phyloP scores from a whole-genome alignment of 1,140 invertebrate species.

The Bradysia coprophila region DNA sequence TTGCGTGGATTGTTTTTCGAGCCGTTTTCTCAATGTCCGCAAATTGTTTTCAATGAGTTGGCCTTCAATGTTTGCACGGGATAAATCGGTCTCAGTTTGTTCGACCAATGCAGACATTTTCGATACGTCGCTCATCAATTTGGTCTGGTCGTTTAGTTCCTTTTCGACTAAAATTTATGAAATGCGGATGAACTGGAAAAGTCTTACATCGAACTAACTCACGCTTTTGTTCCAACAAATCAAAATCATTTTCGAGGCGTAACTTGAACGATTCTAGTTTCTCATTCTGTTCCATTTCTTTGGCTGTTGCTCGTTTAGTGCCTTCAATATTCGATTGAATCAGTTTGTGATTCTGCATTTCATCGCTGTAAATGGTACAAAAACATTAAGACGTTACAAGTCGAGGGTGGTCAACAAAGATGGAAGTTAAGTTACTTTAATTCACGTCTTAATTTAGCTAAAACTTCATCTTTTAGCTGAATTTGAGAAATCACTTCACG shows the following conservation, averaged over 20 bases:
- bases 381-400: background rate
- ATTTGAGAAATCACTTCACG: constrained; percentile 49
- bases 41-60: constrained; percentile 11
- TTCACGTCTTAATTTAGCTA: constrained; percentile 34
- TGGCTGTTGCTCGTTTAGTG: constrained; percentile 36
- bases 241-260: constrained; percentile 33
- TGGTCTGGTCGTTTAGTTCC: constrained; percentile 15
- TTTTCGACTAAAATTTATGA: constrained; percentile 13
- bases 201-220: too few relatives aligned
- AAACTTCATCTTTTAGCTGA: constrained; percentile 40
- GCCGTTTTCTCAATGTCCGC: constrained; percentile 16
- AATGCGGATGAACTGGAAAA: constrained; percentile 1
- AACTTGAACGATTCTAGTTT: constrained; percentile 35
- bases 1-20: constrained; percentile 28
- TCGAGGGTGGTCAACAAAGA: background rate
- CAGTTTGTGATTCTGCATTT: constrained; percentile 32
- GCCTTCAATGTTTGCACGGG: constrained; percentile 24
- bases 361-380: constrained; percentile 21
- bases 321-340: constrained; percentile 32
- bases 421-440: constrained; percentile 28
- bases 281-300: constrained; percentile 46
- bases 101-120: constrained; percentile 31
- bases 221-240: constrained; percentile 21
- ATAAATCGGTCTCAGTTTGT: constrained; percentile 35
- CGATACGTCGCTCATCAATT: constrained; percentile 29